phyloP scores from a whole-genome alignment of 2,113 vertebrate species.

The Hymenochirus boettgeri region DNA sequence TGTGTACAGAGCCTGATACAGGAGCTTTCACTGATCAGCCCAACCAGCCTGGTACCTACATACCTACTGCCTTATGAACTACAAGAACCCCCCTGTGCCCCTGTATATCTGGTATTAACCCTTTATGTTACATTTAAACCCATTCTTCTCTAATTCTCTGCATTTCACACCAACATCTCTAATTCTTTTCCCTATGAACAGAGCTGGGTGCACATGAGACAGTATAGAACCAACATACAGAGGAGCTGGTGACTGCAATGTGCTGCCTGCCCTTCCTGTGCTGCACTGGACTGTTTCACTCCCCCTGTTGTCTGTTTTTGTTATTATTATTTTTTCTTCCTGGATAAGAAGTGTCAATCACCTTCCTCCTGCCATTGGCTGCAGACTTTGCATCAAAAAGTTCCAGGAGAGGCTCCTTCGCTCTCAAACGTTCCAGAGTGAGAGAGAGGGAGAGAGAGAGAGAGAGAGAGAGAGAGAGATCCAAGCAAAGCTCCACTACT shows the following conservation, averaged over 20 bases:
- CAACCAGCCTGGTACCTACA: too few species aligned
- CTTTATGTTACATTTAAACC: too few species aligned
- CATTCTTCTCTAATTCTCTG: too few species aligned
- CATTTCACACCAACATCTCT: too few species aligned
- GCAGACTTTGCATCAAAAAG: conserved; percentile 96
- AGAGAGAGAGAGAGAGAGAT: too few species aligned
- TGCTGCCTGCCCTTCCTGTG: conserved; percentile 61
- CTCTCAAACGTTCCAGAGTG: conserved; percentile 84
- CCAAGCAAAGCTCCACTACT: conserved; percentile 62
- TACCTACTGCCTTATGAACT: too few species aligned
- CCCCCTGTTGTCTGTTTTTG: conserved; percentile 76
- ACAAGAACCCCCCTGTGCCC: too few species aligned
- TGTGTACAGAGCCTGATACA: too few species aligned
- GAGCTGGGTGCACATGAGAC: too few species aligned
- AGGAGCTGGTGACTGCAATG: conserved; percentile 58
- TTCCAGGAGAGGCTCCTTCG: conserved; percentile 86
- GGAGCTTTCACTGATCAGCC: too few species aligned
- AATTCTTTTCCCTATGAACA: too few species aligned
- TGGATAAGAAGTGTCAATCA: conserved; percentile 86
- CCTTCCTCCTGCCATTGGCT: conserved; percentile 90
- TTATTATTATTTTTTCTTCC: conserved; percentile 63
- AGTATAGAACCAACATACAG: not conserved
- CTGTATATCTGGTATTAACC: too few species aligned
- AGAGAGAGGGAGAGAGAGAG: conserved; percentile 62
- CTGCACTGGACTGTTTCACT: conserved; percentile 70